A percentile compares a stretch with the other conserved stretches of the same genome.
Conservation (phyloP, 1,140 invertebrate genomes). For the Scaptomyza pallida region DNA sequence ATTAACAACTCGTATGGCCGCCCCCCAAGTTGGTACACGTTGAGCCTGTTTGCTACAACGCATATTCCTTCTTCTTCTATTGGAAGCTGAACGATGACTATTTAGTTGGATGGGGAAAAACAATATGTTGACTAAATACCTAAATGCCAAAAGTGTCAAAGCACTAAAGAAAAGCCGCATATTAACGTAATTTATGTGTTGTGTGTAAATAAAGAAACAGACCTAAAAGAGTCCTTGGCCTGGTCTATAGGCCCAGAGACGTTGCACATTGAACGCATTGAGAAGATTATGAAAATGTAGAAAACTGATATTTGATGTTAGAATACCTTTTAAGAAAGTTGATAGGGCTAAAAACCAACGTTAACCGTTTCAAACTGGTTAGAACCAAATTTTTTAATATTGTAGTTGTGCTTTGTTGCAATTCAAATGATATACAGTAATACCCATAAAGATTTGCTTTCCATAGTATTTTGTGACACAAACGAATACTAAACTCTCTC, state of each 20-base stretch:
- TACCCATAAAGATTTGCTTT: too few relatives aligned
- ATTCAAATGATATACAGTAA: too few relatives aligned
- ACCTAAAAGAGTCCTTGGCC: constrained; percentile 12
- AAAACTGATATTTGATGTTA: too few relatives aligned
- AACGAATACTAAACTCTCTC: too few relatives aligned
- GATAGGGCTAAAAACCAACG: neutral
- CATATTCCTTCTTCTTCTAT: constrained; percentile 40
- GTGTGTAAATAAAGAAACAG: constrained; percentile 4
- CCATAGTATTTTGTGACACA: too few relatives aligned
- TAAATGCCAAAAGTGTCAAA: constrained; percentile 7
- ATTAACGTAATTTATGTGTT: constrained; percentile 16
- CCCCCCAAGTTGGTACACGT: constrained; percentile 6
- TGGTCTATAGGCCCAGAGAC: neutral
- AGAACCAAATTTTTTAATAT: too few relatives aligned
- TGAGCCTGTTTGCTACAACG: constrained; percentile 39
- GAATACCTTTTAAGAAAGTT: too few relatives aligned
- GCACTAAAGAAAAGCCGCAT: constrained; percentile 11
- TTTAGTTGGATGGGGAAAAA: neutral
- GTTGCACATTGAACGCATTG: too few relatives aligned
- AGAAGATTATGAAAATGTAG: too few relatives aligned
- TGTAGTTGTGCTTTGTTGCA: too few relatives aligned
- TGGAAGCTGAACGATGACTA: constrained; percentile 6
- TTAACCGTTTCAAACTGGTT: neutral
- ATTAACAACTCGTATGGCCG: neutral
- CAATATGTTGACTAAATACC: constrained; percentile 14